phyloP scores from a whole-genome alignment of 2,888 invertebrate genomes.

The Chalcis sispes region DNA sequence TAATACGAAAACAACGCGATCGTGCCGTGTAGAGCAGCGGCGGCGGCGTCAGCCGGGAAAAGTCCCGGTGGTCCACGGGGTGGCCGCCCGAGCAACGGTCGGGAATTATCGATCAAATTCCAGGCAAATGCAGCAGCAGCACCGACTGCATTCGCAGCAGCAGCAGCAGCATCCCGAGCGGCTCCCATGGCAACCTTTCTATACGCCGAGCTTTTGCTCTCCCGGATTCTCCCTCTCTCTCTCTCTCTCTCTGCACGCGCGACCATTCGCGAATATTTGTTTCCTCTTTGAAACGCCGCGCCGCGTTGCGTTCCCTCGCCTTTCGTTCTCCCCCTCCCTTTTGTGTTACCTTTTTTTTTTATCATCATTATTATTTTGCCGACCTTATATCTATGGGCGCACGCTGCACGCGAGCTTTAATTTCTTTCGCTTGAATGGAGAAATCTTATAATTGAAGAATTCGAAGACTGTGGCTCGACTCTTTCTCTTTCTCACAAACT shows the following conservation, averaged over 20 bases:
- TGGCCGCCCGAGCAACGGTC: slow-evolving; percentile 52
- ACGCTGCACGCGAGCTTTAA: background rate
- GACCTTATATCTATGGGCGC: background rate
- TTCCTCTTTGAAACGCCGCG: slow-evolving; percentile 2
- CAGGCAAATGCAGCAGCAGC: slow-evolving; percentile 20
- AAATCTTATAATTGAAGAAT: no score
- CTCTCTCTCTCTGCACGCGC: slow-evolving; percentile 9
- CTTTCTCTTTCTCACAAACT: no score
- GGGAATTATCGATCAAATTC: slow-evolving; percentile 67
- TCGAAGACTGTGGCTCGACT: no score
- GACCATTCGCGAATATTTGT: slow-evolving; percentile 32
- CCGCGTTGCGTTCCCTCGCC: background rate
- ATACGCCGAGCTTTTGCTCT: background rate
- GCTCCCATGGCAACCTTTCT: slow-evolving; percentile 54
- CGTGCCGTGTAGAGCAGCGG: no score
- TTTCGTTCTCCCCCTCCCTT: background rate
- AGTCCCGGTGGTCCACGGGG: no score
- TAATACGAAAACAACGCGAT: no score
- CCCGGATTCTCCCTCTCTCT: background rate
- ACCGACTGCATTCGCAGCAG: background rate
- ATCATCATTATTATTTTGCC: background rate
- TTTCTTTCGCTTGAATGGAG: background rate
- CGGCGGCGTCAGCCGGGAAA: no score
- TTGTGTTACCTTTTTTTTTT: background rate
- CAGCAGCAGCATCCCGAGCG: slow-evolving; percentile 34